Conservation (phyloP, 1,140 invertebrate genomes). For the Amphibalanus amphitrite region DNA sequence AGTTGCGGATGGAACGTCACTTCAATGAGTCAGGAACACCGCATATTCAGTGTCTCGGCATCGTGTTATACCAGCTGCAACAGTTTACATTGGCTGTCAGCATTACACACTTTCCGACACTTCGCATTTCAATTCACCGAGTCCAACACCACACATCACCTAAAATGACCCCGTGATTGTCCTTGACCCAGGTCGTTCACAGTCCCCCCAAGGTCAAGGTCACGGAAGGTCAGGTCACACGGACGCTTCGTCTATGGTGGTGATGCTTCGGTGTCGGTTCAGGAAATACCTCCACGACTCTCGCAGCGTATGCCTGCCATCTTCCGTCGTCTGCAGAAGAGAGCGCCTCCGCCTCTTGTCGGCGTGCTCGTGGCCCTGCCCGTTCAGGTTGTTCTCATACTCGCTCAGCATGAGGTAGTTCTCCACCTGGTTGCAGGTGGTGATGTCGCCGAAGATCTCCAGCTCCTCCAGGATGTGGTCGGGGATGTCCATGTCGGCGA, state of each 20-base stretch:
- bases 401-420: conserved; percentile 72
- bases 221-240: not conserved
- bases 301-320: not conserved
- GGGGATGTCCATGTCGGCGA: not conserved
- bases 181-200: too few relatives aligned
- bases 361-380: not conserved
- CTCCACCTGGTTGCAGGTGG: conserved; percentile 72
- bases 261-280: not conserved
- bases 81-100: too few relatives aligned
- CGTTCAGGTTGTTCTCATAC: conserved; percentile 64
- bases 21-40: too few relatives aligned
- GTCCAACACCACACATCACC: too few relatives aligned
- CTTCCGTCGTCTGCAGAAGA: not conserved
- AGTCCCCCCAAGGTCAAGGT: not conserved
- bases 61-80: too few relatives aligned
- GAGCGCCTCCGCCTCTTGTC: not conserved
- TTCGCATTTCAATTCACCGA: too few relatives aligned
- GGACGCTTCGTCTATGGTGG: not conserved
- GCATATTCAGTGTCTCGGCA: too few relatives aligned
- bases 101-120: too few relatives aligned
- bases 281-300: not conserved
- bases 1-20: too few relatives aligned
- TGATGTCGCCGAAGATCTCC: conserved; percentile 54
- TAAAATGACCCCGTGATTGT: too few relatives aligned
- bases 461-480: conserved; percentile 50